phyloP scores from a whole-genome alignment of 2,113 vertebrate genomes.

The Zeus faber region DNA sequence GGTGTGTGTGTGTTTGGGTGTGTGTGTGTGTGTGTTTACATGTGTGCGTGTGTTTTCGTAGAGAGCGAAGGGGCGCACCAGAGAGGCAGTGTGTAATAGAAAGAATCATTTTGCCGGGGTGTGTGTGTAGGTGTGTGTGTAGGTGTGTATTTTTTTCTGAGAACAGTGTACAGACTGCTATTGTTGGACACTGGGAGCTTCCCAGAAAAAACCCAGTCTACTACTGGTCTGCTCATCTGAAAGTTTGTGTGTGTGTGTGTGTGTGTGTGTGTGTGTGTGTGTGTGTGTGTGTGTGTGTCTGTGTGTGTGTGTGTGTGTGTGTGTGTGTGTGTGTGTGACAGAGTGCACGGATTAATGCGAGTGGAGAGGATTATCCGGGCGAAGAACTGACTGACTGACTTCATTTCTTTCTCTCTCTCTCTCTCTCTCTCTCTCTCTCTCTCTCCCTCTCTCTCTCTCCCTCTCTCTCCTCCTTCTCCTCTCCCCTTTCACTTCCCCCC shows the following conservation, averaged over 20 bases:
- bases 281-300: constrained; percentile 10
- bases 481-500: background rate
- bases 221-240: no score
- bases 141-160: no score
- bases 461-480: background rate
- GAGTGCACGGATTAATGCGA: constrained; percentile 54
- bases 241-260: no score
- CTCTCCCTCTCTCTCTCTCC: background rate
- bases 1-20: constrained; percentile 44
- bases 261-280: no score
- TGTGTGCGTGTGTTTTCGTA: background rate
- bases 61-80: no score
- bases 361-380: constrained; percentile 60
- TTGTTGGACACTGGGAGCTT: no score
- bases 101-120: no score
- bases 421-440: background rate
- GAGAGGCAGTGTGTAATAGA: no score
- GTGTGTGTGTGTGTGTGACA: constrained; percentile 12
- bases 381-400: constrained; percentile 23
- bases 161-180: no score
- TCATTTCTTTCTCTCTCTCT: constrained; percentile 15
- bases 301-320: constrained; percentile 1
- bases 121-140: no score
- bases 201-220: no score
- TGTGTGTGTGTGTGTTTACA: constrained; percentile 10